Evolutionary conservation across 2,797 vertebrate species (phyloP).

Genomic region (Melanotaenia maccullochi): DNA sequence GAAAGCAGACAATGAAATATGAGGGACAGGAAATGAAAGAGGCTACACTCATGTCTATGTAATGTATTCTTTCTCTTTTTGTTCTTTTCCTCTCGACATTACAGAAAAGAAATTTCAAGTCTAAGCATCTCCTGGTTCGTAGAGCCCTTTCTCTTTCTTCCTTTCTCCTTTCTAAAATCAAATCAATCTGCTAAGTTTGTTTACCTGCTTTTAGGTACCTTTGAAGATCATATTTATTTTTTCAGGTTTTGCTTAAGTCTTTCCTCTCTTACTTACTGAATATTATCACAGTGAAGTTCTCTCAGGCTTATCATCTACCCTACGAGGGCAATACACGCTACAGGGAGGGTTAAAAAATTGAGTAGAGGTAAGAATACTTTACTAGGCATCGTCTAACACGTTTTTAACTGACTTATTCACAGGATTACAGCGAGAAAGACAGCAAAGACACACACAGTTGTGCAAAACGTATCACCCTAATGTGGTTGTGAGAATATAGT

Average conservation of each 20-base stretch:
- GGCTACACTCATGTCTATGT: constrained; percentile 44
- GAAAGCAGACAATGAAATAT: constrained; percentile 59
- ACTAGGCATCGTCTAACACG: constrained; percentile 17
- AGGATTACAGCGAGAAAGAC: constrained; percentile 33
- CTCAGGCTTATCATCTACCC: constrained; percentile 18
- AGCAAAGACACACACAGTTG: constrained; percentile 27
- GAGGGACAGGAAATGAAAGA: constrained; percentile 51
- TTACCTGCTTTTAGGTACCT: constrained; percentile 49
- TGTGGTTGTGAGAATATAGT: constrained; percentile 24
- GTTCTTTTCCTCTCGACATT: constrained; percentile 51
- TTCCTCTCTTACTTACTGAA: constrained; percentile 20
- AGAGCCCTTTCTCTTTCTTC: constrained; percentile 34
- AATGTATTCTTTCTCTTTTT: constrained; percentile 42
- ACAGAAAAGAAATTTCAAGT: constrained; percentile 52
- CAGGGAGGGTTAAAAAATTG: background rate
- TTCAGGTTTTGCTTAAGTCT: constrained; percentile 35
- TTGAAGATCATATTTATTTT: constrained; percentile 37
- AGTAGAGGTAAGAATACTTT: constrained; percentile 27
- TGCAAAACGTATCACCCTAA: constrained; percentile 24
- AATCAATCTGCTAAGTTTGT: constrained; percentile 36
- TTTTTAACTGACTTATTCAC: constrained; percentile 36
- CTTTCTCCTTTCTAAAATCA: constrained; percentile 8
- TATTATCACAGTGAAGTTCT: constrained; percentile 52
- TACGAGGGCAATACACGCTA: constrained; percentile 19
- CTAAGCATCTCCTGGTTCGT: constrained; percentile 46